Conservation (phyloP, 2,888 invertebrate species). For the Dascillus cervinus region DNA sequence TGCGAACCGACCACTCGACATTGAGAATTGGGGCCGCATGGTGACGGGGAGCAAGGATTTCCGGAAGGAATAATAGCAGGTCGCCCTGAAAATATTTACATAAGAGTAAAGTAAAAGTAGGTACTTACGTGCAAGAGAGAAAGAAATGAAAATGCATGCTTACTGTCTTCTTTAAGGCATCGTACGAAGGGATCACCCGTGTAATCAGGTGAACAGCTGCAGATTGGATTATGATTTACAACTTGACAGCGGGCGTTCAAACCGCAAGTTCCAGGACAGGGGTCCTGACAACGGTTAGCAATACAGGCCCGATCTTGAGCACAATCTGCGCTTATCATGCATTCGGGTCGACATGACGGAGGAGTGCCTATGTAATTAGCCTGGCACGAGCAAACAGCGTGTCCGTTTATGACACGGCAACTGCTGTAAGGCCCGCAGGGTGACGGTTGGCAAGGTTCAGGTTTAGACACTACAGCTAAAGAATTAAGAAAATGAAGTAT, state of each 20-base stretch:
- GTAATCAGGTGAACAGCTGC: slow-evolving; percentile 68
- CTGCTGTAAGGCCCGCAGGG: slow-evolving; percentile 78
- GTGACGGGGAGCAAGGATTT: slow-evolving; percentile 74
- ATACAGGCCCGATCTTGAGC: slow-evolving; percentile 72
- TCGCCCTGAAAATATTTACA: slow-evolving; percentile 52
- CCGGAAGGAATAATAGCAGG: slow-evolving; percentile 47
- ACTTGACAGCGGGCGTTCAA: slow-evolving; percentile 73
- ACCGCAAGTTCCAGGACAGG: slow-evolving; percentile 78
- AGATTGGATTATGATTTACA: slow-evolving; percentile 78
- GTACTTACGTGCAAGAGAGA: slow-evolving; percentile 12
- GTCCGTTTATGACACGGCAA: slow-evolving; percentile 63
- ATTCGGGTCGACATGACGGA: slow-evolving; percentile 69
- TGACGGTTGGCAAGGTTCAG: slow-evolving; percentile 55
- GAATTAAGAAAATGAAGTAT: slow-evolving; percentile 8
- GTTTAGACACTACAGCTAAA: slow-evolving; percentile 30
- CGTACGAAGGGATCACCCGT: slow-evolving; percentile 76
- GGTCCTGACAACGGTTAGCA: slow-evolving; percentile 71
- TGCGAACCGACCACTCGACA: slow-evolving; percentile 69
- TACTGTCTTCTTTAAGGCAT: slow-evolving; percentile 62
- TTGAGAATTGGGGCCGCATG: slow-evolving; percentile 78
- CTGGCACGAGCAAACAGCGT: slow-evolving; percentile 75
- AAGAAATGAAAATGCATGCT: slow-evolving; percentile 31
- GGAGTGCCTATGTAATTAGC: slow-evolving; percentile 72
- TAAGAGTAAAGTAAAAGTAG: slow-evolving; percentile 18
- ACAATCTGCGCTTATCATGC: slow-evolving; percentile 77